Evolutionary conservation across 2,113 vertebrate species (phyloP), one percentile per base, ranked within the genome.

Genomic region (Mesocricetus auratus): DNA sequence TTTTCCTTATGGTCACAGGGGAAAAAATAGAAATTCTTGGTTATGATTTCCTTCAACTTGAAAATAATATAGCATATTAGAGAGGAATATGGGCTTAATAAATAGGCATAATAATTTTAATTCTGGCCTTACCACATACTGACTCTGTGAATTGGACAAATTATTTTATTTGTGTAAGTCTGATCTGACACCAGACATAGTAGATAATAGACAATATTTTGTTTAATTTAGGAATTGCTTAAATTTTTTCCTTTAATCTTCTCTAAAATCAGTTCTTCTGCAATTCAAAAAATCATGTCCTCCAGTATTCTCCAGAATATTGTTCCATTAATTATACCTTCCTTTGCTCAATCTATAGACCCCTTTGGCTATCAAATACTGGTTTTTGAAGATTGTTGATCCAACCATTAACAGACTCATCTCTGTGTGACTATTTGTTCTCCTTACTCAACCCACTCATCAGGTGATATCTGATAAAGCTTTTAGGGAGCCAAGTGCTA

Each of bases 41-140:
- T 88, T 86, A 26, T 95, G 29, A 83, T 94, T 94, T 94, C 53
- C 66, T 93, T 96, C 64, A 73, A 81, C 22, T 85, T 91, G 79
- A 94, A 95, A 92, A 93, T 53, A 79, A 22, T 89, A 19, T 66
- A 91, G 86, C 78, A 71, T 86, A 91, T 78, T 45, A 91, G 47
- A 86, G 94, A 94, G 39, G 21, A 77, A 89, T 91, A 58, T 19
- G 62, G 62, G 45, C 83, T 87, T 86, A 45, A 62, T 58, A 91
- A 7, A 92, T 19, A 93, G 68, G 68, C 66, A 33, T 60, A 22
- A 50, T 60, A 50, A 87, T 94, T 86, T 95, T 31, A 95, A 88
- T 96, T 95, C 73, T 94, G 29, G 56, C n/a, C 88, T 19, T 94
- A 75, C 53, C 62, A 24, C 19, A 50, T 77, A 89, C 3, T 92